Base-by-base conservation (phyloP, 2,888 invertebrate genomes). In the Cephus pulcher region DNA sequence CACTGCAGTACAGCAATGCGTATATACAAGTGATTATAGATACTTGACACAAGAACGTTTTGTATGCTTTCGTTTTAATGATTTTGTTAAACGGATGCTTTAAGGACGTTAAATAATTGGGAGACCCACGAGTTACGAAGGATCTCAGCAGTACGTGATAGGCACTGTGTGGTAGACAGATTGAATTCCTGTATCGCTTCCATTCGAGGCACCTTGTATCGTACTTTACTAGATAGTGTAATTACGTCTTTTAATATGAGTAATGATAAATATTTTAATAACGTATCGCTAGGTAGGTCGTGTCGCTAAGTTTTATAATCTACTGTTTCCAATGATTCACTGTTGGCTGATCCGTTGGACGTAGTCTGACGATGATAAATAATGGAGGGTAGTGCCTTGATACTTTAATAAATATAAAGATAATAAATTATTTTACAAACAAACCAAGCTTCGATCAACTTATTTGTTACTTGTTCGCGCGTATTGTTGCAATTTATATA, bases 401-500 rank as follows among this genome's bases (percentile, higher is more conserved):
- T 86, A 89, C 85, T 89, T 86, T 87, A 86, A 87, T 86, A 81
- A 86, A 86, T 80, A 81, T 76, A 85, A 56, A 75, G 77, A 79
- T 75, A 88, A 90, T 90, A 90, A 90, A 90, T 90, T 90, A 90
- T 90, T 91, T 90, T 90, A 84, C 86, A 89, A 87, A 69, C 82
- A 82, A 56, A 56, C 23, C 23, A 56, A 56, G 56, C 23, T 23
- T 23, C 56, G 23, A 9, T 56, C 23, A 9, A 56, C 23, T 56
- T 23, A 6, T 9, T 56, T 56, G 56, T 23, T 23, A 56, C 15
- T 56, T 56, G 56, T 9, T 56, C 56, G 23, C 6, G 56, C 23
- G 56, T 23, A 23, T 6, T 1, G 15, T 40, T 40, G 15, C 40
- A 40, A 40, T 40, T 40, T 40, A 6, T 15, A 40, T 15, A 40